Evolutionary conservation across 2,888 invertebrate species (phyloP), one percentile per base, ranked within the genome.

Genomic region (Caenorhabditis doughertyi): DNA sequence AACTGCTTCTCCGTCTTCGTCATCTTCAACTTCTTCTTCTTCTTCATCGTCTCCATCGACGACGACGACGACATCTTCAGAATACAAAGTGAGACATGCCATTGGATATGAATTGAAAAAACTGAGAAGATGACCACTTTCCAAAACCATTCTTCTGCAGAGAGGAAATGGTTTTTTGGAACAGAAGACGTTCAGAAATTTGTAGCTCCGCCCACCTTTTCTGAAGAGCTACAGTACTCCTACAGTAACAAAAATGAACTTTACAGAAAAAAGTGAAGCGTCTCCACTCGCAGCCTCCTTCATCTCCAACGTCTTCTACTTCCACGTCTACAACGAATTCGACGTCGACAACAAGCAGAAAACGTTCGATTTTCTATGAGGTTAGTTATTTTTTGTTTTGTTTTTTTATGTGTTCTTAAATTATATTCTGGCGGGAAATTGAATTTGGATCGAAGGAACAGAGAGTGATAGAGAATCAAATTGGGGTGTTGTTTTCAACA

Each of bases 281-380:
- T 7, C n/a, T 70, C 9, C 29, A 68, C 44, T 68, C 70, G 3
- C 74, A 74, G 25, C 74, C 74, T 3, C 55, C 53, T 35, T 51
- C 65, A 3, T 39, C 49, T 13, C 65, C 65, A 1, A 35, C 51
- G 9, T 49, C 64, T 18, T 65, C 65, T 21, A 13, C 29, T 3
- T 35, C 70, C 16, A 51, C 67, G 13, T 29, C 51, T n/a, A n/a
- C n/a, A n/a, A n/a, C n/a, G n/a, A n/a, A n/a, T n/a, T n/a, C n/a
- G 23, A 32, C 56, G 35, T 18, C 53, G 29, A 47, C 71, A 16
- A 39, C 62, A 9, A 23, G 56, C 32, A 42, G 79, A 51, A 79
- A 79, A 67, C 79, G 79, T 18, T 79, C 79, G 44, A 79, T 79
- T 71, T 79, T 79, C 62, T 72, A 79, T 72, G 79, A 79, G 79